These are phyloP conservation scores for Rhegmatorhina hoffmannsi DNA, from an alignment of 2,113 vertebrate genomes.

Conservation along the genomic window DNA sequence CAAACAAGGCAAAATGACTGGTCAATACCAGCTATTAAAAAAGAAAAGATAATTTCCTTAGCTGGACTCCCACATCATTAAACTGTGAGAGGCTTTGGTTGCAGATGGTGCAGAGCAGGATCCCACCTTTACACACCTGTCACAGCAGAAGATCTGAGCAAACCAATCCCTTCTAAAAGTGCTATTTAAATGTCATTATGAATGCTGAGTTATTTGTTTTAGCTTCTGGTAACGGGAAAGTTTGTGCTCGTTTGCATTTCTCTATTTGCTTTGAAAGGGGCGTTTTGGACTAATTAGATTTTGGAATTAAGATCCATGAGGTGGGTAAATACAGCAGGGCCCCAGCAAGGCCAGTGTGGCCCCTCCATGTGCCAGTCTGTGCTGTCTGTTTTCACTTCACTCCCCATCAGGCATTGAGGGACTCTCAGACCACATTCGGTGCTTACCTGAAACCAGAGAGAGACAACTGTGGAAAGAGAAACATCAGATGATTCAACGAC, in stretches of 20 bases:
- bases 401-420: not conserved
- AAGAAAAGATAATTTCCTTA: not conserved
- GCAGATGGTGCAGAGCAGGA: not conserved
- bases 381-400: not conserved
- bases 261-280: not conserved
- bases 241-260: not conserved
- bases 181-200: not conserved
- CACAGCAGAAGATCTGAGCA: not conserved
- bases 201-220: not conserved
- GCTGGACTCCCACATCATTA: not conserved
- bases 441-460: not conserved
- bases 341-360: not conserved
- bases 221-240: not conserved
- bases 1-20: constrained; percentile 39
- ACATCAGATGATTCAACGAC: not conserved
- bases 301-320: not conserved
- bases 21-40: constrained; percentile 23
- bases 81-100: not conserved
- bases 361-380: not conserved
- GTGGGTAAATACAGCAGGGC: not conserved
- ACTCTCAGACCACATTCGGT: not conserved
- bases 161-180: not conserved
- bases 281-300: not conserved
- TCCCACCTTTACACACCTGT: not conserved
- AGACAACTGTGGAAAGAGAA: not conserved